Percentiles rank a stretch among this genome's conserved stretches.
Evolutionary conservation across 2,888 invertebrate genomes (phyloP).

Genomic region (Azorinus chamasolen): DNA sequence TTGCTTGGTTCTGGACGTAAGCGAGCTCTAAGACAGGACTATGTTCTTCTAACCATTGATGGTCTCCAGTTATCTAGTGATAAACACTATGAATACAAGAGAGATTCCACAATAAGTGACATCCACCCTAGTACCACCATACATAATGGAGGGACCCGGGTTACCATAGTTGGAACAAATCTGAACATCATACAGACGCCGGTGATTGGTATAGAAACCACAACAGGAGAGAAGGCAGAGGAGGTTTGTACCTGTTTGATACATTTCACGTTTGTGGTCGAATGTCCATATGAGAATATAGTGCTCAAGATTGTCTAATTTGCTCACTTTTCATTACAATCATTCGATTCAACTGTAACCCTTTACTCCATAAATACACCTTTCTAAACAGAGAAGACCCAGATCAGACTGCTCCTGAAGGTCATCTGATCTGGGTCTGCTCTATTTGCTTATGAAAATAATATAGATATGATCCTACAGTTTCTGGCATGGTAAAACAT

Average conservation of each 20-base stretch:
- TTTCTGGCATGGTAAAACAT: too few relatives aligned
- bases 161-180: conserved; percentile 82
- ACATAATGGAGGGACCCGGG: conserved; percentile 82
- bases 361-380: too few relatives aligned
- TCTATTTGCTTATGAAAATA: too few relatives aligned
- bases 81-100: conserved; percentile 66
- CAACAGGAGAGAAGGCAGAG: conserved; percentile 12
- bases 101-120: conserved; percentile 73
- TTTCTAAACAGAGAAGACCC: too few relatives aligned
- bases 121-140: conserved; percentile 65
- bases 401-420: too few relatives aligned
- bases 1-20: conserved; percentile 25
- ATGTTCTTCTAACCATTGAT: conserved; percentile 63
- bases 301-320: too few relatives aligned
- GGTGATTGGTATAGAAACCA: conserved; percentile 58
- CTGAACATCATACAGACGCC: conserved; percentile 82
- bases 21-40: conserved; percentile 27
- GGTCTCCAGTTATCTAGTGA: conserved; percentile 38
- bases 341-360: too few relatives aligned
- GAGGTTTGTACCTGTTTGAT: conserved; percentile 27
- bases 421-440: too few relatives aligned
- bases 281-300: too few relatives aligned
- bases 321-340: too few relatives aligned
- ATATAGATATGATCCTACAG: too few relatives aligned
- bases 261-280: too few relatives aligned